These are phyloP conservation scores for Hormiphora californensis DNA, from an alignment of 37 sponge, comb jelly and placozoan species.

Conservation along the genomic window DNA sequence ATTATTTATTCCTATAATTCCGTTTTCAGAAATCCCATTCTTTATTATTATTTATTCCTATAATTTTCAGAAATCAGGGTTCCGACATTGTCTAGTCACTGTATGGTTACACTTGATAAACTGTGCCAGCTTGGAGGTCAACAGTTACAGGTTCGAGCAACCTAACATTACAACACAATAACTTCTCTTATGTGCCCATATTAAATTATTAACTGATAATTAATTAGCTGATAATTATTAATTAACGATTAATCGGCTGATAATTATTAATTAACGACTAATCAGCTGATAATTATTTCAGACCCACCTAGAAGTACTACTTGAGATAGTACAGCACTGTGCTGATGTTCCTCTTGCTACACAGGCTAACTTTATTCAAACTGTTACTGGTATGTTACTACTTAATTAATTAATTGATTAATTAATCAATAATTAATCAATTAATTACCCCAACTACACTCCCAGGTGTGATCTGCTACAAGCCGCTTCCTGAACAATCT, in stretches of 20 bases:
- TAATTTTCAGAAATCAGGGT: too few species aligned
- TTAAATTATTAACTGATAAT: too few species aligned
- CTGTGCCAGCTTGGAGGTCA: slow-evolving; percentile 4
- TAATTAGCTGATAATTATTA: too few species aligned
- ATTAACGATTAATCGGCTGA: too few species aligned
- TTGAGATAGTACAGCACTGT: slow-evolving; percentile 12
- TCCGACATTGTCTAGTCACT: slow-evolving; percentile 1
- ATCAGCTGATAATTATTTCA: too few species aligned
- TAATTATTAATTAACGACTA: too few species aligned
- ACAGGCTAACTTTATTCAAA: not conserved
- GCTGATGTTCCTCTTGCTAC: not conserved
- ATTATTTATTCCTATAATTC: too few species aligned
- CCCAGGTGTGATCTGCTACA: slow-evolving; percentile 4
- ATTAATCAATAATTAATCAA: not conserved
- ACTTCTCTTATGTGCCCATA: too few species aligned
- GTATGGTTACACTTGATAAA: not conserved
- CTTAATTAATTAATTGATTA: not conserved
- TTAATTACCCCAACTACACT: not conserved
- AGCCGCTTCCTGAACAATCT: not conserved
- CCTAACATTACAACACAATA: too few species aligned
- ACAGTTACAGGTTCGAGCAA: too few species aligned
- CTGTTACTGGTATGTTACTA: slow-evolving; percentile 4
- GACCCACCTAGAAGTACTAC: not conserved
- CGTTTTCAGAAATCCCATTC: too few species aligned
- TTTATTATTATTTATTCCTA: too few species aligned